Evolutionary conservation across 1,140 invertebrate species (phyloP).

Genomic region (Streblospio benedicti): DNA sequence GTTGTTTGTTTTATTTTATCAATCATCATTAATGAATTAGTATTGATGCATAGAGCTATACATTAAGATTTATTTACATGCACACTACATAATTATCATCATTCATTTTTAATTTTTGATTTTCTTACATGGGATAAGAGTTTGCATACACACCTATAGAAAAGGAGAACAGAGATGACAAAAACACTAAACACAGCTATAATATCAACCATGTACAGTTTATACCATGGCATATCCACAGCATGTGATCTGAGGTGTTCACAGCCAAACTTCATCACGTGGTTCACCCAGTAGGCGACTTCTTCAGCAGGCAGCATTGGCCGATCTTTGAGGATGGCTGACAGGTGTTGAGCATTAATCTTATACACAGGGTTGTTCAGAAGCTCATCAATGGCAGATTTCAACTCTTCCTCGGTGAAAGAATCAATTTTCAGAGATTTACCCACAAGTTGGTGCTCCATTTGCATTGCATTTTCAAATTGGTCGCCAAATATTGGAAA

Average conservation of each 20-base stretch:
- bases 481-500: conserved; percentile 8
- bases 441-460: neutral
- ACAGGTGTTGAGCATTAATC: conserved; percentile 22
- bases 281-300: conserved; percentile 2
- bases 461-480: neutral
- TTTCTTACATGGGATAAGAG: too few species aligned
- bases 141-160: too few species aligned
- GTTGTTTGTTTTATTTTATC: too few species aligned
- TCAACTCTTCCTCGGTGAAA: neutral
- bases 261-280: neutral
- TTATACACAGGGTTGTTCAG: conserved; percentile 23
- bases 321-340: conserved; percentile 2
- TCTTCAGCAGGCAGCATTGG: conserved; percentile 3
- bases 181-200: too few species aligned
- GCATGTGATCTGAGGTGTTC: conserved; percentile 62
- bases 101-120: too few species aligned
- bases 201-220: neutral
- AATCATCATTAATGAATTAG: too few species aligned
- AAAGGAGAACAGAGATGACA: too few species aligned
- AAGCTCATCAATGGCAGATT: conserved; percentile 15
- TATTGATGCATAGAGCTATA: too few species aligned
- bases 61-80: too few species aligned
- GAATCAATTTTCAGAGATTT: neutral
- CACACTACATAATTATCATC: too few species aligned
- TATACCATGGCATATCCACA: neutral